These are phyloP conservation scores for Aphidius colemani DNA, from an alignment of 2,888 invertebrate species.

Conservation along the genomic window DNA sequence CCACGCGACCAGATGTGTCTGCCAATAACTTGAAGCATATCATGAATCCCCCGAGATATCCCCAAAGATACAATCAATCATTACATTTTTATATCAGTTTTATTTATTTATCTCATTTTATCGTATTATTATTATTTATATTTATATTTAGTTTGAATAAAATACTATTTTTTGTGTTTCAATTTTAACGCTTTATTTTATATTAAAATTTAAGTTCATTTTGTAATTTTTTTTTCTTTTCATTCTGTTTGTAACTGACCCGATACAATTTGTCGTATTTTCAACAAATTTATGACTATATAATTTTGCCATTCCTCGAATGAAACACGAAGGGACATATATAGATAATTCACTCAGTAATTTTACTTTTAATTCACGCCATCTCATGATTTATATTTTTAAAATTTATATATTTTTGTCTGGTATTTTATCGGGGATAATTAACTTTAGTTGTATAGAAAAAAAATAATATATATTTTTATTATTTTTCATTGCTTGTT, in stretches of 20 bases:
- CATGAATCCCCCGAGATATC: not conserved
- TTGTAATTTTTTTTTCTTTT: not conserved
- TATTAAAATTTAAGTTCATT: not conserved
- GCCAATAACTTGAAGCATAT: not conserved
- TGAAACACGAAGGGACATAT: slow-evolving; percentile 5
- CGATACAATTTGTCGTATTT: slow-evolving; percentile 45
- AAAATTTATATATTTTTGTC: slow-evolving; percentile 40
- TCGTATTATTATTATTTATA: not conserved
- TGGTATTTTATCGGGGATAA: slow-evolving; percentile 23
- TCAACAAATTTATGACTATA: slow-evolving; percentile 42
- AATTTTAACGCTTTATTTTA: too few species aligned
- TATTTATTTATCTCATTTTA: not conserved
- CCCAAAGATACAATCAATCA: not conserved
- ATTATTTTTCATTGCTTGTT: too few species aligned
- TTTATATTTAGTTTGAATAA: not conserved
- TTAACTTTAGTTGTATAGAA: not conserved
- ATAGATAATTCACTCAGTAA: slow-evolving; percentile 43
- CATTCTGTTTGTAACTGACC: slow-evolving; percentile 26
- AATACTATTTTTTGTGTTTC: not conserved
- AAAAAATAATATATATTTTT: too few species aligned
- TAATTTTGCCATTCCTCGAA: slow-evolving; percentile 25
- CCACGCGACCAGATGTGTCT: slow-evolving; percentile 48
- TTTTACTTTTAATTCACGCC: slow-evolving; percentile 47
- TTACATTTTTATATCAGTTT: not conserved
- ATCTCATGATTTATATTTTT: slow-evolving; percentile 44